Evolutionary conservation across 1,140 invertebrate species (phyloP), one percentile per base, ranked within the genome.

Genomic region (Phenacoccus solenopsis): DNA sequence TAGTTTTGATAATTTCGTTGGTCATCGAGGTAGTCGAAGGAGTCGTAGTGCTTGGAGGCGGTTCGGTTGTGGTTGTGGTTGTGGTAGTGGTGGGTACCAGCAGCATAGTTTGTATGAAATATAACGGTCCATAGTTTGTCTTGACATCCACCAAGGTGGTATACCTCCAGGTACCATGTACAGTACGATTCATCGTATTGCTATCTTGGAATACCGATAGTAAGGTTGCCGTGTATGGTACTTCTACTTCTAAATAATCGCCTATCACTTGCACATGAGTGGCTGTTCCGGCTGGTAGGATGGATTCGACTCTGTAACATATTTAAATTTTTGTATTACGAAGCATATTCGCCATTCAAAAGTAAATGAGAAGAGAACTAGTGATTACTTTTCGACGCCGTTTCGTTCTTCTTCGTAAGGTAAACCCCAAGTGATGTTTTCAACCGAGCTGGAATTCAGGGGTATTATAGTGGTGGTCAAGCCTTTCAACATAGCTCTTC

Each of bases 21-120:
- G 74, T 69, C 16, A 72, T 30, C 9, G 67, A 69, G 0, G 69
- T 71, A 0, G 74, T 76, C 0, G 83, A 84, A 0, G 84, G 85
- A 0, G 80, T 82, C 0, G 82, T 84, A 1, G 84, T 84, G n/a
- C n/a, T n/a, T n/a, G n/a, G n/a, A n/a, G n/a, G n/a, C 4, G 84
- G 85, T 0, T 85, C 86, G 0, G 85, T 85, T 0, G 86, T 84
- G 0, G 86, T 88, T 5, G 88, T 89, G 0, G 86, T 87, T 0
- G 88, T 86, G 1, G 85, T 85, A 0, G 88, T 91, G 1, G 88
- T 90, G 16, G 90, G 89, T 9, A 91, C 88, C 9, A 89, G 76
- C 20, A 84, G 88, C 70, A 85, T 84, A 76, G 92, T 91, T 35
- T 81, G 82, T 24, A 89, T 74, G 76, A 85, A 92, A 76, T 89